Evolutionary conservation across 2,888 invertebrate genomes (phyloP).

Genomic region (Hydropsyche betteni): DNA sequence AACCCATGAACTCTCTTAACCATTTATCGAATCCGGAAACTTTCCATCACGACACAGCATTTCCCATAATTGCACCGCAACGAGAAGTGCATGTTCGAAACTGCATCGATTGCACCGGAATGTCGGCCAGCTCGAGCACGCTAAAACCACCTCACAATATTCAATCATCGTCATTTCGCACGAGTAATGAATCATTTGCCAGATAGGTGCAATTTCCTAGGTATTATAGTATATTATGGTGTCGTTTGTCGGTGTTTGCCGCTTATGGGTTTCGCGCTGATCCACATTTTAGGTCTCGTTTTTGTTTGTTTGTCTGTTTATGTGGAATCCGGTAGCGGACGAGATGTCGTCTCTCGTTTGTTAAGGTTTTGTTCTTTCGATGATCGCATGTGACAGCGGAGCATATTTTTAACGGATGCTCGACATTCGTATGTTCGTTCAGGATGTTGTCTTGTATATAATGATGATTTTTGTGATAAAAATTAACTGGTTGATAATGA

Average conservation of each 20-base stretch:
- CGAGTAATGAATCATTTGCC: constrained; percentile 9
- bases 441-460: background rate
- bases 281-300: background rate
- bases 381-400: constrained; percentile 14
- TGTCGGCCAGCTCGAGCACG: background rate
- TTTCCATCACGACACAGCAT: no score
- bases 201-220: background rate
- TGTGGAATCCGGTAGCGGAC: constrained; percentile 7
- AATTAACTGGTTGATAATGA: no score
- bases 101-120: background rate
- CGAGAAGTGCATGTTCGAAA: constrained; percentile 11
- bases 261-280: background rate
- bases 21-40: no score
- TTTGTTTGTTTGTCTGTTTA: background rate
- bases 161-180: background rate
- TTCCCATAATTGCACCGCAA: background rate
- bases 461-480: background rate
- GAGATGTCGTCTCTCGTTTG: background rate
- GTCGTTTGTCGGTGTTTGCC: background rate
- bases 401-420: constrained; percentile 1
- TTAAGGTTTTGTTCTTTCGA: background rate
- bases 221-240: background rate
- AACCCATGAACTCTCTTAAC: no score
- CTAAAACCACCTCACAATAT: background rate
- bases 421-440: background rate